Percentiles rank a stretch among this genome's conserved stretches.
Conservation (phyloP, 2,888 invertebrate species). For the Pristionchus entomophagus region DNA sequence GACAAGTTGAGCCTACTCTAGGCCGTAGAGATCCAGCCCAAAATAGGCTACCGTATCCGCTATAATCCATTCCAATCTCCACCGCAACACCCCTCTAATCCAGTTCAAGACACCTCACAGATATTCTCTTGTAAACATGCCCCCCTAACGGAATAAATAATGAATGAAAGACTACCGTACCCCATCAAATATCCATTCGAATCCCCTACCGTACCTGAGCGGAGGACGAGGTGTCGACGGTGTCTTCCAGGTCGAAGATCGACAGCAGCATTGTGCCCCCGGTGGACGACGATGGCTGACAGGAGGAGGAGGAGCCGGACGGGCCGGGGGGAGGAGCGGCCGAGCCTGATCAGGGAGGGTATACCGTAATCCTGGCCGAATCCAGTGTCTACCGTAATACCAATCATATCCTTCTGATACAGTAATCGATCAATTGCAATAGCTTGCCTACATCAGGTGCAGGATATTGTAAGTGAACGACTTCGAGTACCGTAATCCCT, state of each 20-base stretch:
- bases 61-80: too few species aligned
- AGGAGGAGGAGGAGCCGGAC: background rate
- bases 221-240: background rate
- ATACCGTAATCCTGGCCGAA: background rate
- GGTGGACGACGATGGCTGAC: background rate
- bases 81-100: too few species aligned
- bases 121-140: too few species aligned
- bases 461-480: too few species aligned
- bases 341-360: background rate
- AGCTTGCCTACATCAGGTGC: too few species aligned
- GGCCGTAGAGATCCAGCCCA: too few species aligned
- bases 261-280: constrained; percentile 13
- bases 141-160: background rate
- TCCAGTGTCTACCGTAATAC: background rate
- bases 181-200: background rate
- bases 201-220: background rate
- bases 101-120: too few species aligned
- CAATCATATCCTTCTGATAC: too few species aligned
- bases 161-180: background rate
- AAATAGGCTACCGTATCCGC: too few species aligned
- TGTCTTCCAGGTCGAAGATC: constrained; percentile 27
- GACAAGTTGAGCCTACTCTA: too few species aligned
- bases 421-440: too few species aligned
- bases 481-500: background rate
- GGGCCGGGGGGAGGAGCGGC: background rate